Conservation (phyloP, 2,888 invertebrate species). For the Pollenia labialis region DNA sequence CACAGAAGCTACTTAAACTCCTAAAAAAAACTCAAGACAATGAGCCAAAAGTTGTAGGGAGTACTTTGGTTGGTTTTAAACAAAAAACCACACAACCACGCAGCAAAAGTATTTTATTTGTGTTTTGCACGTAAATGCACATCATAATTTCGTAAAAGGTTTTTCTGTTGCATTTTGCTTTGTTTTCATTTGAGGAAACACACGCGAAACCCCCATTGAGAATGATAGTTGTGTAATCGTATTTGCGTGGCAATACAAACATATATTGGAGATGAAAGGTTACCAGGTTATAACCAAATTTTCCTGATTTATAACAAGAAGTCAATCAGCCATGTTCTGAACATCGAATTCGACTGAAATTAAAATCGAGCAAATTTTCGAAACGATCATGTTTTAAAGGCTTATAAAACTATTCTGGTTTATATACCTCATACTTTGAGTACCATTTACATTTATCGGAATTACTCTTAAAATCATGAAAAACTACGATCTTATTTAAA, state of each 20-base stretch:
- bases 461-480: no score
- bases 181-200: constrained; percentile 31
- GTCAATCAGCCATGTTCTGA: no score
- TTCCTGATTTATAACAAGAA: neutral
- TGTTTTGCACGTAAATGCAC: constrained; percentile 46
- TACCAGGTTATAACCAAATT: constrained; percentile 27
- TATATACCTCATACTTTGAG: no score
- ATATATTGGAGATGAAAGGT: neutral
- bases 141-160: constrained; percentile 63
- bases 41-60: neutral
- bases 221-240: constrained; percentile 33
- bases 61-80: neutral
- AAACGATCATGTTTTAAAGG: no score
- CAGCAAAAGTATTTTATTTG: constrained; percentile 18
- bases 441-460: no score
- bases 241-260: constrained; percentile 50
- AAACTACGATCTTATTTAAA: no score
- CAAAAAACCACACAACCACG: constrained; percentile 39
- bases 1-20: constrained; percentile 70
- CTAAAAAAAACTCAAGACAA: neutral
- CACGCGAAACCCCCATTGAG: constrained; percentile 66
- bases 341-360: no score
- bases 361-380: no score
- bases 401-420: no score
- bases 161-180: neutral